These are phyloP conservation scores for Climacteris rufus DNA, from an alignment of 2,113 vertebrate genomes.

Conservation along the genomic window DNA sequence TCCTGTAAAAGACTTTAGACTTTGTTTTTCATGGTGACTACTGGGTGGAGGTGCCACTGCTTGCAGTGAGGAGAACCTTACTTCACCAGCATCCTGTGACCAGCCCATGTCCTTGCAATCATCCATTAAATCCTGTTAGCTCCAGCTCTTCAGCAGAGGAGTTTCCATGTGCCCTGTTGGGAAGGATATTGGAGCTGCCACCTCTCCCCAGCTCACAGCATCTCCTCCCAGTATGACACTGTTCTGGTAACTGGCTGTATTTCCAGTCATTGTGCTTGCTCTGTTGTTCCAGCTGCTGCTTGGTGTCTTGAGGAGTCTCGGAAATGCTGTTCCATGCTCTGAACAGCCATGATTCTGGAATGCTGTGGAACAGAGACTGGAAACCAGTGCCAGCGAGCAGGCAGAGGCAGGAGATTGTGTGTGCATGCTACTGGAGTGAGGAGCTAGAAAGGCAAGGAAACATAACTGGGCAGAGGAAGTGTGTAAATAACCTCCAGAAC, in stretches of 20 bases:
- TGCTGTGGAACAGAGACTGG: neutral
- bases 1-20: neutral
- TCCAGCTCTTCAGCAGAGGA: neutral
- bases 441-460: neutral
- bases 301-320: neutral
- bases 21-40: neutral
- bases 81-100: neutral
- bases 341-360: neutral
- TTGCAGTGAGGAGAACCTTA: neutral
- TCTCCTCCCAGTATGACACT: neutral
- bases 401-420: neutral
- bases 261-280: neutral
- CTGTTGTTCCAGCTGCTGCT: neutral
- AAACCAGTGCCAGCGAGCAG: neutral
- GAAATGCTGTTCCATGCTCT: neutral
- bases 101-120: neutral
- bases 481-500: neutral
- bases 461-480: neutral
- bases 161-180: neutral
- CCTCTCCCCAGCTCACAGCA: neutral
- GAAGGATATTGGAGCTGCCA: neutral
- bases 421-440: neutral
- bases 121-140: neutral
- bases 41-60: neutral
- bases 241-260: neutral